These are phyloP conservation scores for Brachionus manjavacas DNA, from an alignment of 1,140 invertebrate species.

Conservation along the genomic window DNA sequence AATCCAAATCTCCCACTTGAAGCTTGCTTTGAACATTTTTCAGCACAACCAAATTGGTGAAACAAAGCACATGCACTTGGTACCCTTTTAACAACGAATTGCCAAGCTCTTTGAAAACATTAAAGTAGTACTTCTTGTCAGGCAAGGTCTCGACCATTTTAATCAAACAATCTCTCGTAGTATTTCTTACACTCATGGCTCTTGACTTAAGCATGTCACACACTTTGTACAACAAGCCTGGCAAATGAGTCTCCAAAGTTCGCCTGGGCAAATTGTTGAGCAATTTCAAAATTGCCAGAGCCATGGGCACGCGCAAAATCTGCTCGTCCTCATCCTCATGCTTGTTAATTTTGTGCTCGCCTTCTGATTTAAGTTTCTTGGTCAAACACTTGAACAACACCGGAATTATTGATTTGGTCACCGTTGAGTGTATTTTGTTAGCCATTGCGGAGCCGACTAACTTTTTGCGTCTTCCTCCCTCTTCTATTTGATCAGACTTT, in stretches of 20 bases:
- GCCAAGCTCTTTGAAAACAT: constrained; percentile 74
- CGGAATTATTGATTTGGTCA: constrained; percentile 31
- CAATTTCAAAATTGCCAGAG: constrained; percentile 82
- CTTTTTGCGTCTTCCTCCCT: neutral
- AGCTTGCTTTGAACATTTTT: constrained; percentile 66
- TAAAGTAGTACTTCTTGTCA: constrained; percentile 73
- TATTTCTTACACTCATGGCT: constrained; percentile 76
- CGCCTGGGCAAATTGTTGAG: constrained; percentile 75
- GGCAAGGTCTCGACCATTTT: constrained; percentile 75
- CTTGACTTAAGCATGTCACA: constrained; percentile 82
- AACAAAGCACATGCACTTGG: constrained; percentile 84
- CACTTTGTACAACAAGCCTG: constrained; percentile 78
- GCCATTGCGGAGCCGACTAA: constrained; percentile 25
- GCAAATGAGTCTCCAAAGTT: constrained; percentile 70
- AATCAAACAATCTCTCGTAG: constrained; percentile 77
- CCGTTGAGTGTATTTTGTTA: constrained; percentile 38
- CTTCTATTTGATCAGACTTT: neutral
- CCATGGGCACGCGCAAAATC: constrained; percentile 80
- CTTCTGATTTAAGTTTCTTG: constrained; percentile 62
- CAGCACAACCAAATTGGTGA: constrained; percentile 77
- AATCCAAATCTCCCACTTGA: constrained; percentile 69
- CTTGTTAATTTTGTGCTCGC: constrained; percentile 68
- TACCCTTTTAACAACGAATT: constrained; percentile 77
- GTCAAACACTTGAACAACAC: constrained; percentile 3
- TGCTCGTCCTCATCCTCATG: constrained; percentile 70